A percentile compares a stretch with the other conserved stretches of the same genome.
Conservation (phyloP, 2,113 vertebrate genomes). For the Elanoides forficatus region DNA sequence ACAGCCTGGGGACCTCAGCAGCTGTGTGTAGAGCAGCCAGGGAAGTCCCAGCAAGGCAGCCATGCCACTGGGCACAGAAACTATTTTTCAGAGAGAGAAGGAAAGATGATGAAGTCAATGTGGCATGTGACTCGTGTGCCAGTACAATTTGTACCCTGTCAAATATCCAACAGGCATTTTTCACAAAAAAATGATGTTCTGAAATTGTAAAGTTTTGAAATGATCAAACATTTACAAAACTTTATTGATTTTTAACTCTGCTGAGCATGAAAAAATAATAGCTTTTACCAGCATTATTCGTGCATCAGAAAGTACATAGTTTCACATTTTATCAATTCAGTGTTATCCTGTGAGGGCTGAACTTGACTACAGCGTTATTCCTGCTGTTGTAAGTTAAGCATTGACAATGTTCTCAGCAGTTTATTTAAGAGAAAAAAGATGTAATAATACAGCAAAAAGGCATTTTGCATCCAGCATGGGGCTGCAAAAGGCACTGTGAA, state of each 20-base stretch:
- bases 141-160: not conserved
- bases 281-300: slow-evolving; percentile 1
- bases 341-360: slow-evolving; percentile 35
- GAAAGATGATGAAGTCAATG: not conserved
- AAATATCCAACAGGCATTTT: not conserved
- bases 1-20: not conserved
- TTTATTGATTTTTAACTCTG: slow-evolving; percentile 4
- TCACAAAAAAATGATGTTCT: not conserved
- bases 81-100: not conserved
- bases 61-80: not conserved
- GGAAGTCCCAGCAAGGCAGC: not conserved
- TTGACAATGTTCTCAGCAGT: not conserved
- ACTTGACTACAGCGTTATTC: slow-evolving; percentile 14
- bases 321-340: slow-evolving; percentile 52
- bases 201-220: not conserved
- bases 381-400: not conserved
- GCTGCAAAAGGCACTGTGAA: slow-evolving; percentile 2
- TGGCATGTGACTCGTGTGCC: not conserved
- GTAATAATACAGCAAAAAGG: slow-evolving; percentile 55
- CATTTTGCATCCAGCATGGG: slow-evolving; percentile 30
- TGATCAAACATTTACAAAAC: not conserved
- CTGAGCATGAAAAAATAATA: not conserved
- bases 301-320: not conserved
- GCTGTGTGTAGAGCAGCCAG: not conserved
- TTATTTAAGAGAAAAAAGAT: slow-evolving; percentile 52